Percentiles rank a stretch among this genome's conserved stretches.
Conservation (phyloP, 2,888 invertebrate genomes). For the Drosophila neonasuta region DNA sequence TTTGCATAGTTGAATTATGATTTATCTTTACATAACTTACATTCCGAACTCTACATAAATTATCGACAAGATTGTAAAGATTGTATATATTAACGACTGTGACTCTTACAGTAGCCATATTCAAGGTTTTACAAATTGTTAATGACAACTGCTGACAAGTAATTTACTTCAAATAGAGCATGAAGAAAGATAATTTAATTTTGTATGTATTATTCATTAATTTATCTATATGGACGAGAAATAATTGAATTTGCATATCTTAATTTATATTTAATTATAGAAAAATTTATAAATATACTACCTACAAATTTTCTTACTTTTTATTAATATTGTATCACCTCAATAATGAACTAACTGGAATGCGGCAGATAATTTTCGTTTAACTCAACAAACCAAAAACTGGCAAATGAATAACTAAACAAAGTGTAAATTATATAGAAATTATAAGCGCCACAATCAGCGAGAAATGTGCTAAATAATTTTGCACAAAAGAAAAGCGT, state of each 20-base stretch:
- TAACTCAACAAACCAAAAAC: conserved; percentile 13
- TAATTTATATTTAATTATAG: no score
- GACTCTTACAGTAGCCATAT: background rate
- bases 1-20: conserved; percentile 47
- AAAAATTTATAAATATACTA: no score
- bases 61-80: background rate
- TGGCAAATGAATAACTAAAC: conserved; percentile 17
- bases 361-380: conserved; percentile 5
- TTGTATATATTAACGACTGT: background rate
- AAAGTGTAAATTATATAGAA: conserved; percentile 24
- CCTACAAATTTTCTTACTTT: no score
- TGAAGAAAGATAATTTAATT: no score
- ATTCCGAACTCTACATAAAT: background rate
- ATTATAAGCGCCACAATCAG: conserved; percentile 60
- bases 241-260: no score
- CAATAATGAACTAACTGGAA: conserved; percentile 19
- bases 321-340: no score
- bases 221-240: no score
- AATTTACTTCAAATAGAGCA: no score
- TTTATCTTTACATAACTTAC: conserved; percentile 18
- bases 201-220: no score
- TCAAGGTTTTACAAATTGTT: no score
- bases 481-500: conserved; percentile 55
- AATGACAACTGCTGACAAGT: no score
- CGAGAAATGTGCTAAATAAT: conserved; percentile 57